Evolutionary conservation across 2,888 invertebrate genomes (phyloP).

Genomic region (Fissipunctia ypsillon): DNA sequence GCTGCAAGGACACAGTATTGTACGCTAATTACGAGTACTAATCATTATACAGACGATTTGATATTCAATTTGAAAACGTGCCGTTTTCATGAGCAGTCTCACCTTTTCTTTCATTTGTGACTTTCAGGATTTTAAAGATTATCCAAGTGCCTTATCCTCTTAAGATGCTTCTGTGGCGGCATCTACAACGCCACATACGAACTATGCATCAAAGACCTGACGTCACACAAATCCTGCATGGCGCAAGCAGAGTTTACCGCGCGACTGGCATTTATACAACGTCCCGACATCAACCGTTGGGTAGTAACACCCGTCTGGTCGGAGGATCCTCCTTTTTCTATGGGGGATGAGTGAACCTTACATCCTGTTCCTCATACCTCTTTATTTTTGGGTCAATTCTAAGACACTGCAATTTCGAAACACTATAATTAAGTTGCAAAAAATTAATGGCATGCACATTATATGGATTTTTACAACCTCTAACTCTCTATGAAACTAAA

Average conservation of each 20-base stretch:
- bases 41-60: not conserved
- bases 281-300: too few species aligned
- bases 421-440: not conserved
- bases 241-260: too few species aligned
- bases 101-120: not conserved
- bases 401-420: not conserved
- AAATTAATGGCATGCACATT: not conserved
- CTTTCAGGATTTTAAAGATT: not conserved
- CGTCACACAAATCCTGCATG: too few species aligned
- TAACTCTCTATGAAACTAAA: not conserved
- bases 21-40: conserved; percentile 37
- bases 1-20: conserved; percentile 18
- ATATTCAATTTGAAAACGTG: conserved; percentile 6
- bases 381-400: too few species aligned
- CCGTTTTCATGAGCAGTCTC: not conserved
- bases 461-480: not conserved
- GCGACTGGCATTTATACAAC: too few species aligned
- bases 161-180: not conserved
- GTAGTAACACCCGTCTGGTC: too few species aligned
- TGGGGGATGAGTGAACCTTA: too few species aligned
- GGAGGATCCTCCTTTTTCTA: too few species aligned
- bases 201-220: too few species aligned
- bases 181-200: too few species aligned
- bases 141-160: not conserved
- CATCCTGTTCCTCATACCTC: too few species aligned